Conservation (phyloP, 1,140 invertebrate genomes). For the Orius insidiosus region DNA sequence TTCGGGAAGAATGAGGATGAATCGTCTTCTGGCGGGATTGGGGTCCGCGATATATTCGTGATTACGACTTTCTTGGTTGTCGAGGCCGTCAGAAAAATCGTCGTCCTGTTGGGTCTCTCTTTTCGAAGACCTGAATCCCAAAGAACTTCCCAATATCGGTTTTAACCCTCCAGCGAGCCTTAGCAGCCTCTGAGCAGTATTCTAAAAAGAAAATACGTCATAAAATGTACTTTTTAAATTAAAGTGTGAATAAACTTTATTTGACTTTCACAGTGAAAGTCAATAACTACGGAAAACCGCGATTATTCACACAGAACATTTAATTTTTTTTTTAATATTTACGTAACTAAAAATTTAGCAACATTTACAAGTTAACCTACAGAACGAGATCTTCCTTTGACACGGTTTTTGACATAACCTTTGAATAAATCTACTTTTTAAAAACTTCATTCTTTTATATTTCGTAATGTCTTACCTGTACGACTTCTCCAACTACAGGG, state of each 20-base stretch:
- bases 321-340: too few relatives aligned
- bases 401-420: background rate
- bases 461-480: slow-evolving; percentile 19
- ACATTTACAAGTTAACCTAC: background rate
- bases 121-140: slow-evolving; percentile 11
- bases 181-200: slow-evolving; percentile 18
- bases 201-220: slow-evolving; percentile 17
- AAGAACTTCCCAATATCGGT: slow-evolving; percentile 14
- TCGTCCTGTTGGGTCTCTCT: too few relatives aligned
- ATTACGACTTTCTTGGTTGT: too few relatives aligned
- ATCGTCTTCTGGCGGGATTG: too few relatives aligned
- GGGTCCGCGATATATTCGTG: too few relatives aligned
- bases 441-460: too few relatives aligned
- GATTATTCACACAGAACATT: too few relatives aligned
- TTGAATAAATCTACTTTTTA: background rate
- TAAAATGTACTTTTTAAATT: too few relatives aligned
- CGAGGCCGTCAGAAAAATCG: too few relatives aligned
- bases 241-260: background rate
- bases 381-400: background rate
- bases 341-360: slow-evolving; percentile 5
- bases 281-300: background rate
- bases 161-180: slow-evolving; percentile 18
- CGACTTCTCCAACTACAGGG: slow-evolving; percentile 19
- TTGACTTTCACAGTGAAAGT: slow-evolving; percentile 1
- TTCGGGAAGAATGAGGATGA: too few relatives aligned